Evolutionary conservation across 2,113 vertebrate genomes (phyloP), one percentile per base, ranked within the genome.

Genomic region (Halichoerus grypus): DNA sequence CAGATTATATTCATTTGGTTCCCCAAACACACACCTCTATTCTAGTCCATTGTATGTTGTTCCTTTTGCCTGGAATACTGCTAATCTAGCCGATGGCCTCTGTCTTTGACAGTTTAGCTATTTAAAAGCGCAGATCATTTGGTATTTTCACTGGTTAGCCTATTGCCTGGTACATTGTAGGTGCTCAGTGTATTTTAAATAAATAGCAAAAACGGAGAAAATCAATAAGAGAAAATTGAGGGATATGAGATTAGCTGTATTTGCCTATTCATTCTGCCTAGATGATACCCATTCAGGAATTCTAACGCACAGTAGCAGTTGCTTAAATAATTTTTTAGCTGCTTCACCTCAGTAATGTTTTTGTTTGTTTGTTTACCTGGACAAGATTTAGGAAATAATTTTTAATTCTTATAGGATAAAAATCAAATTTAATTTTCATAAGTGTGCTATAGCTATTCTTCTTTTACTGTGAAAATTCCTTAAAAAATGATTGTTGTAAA

Each of bases 401-500:
- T 98, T 97, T 94, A 94, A 95, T 98, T 94, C 72, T 97, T 95
- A 93, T 63, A 95, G 91, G 55, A 98, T 0, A 42, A 39, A 94
- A 84, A 31, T 79, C 3, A 49, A 91, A 97, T 97, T 98, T 93
- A 96, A 42, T 26, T 84, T 95, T 98, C 93, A 95, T 97, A 96
- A 97, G 96, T 97, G 91, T 97, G 74, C 97, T 96, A 24, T 72
- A 93, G 92, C 89, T 97, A 1, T 63, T 46, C 9, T 0, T 88
- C 85, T 93, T 91, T 86, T 74, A 84, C 90, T 55, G 4, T 95
- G 96, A 97, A 93, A 96, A 97, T 98, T 96, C 77, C 90, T 84
- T 95, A 95, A 94, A 98, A 98, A 98, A 97, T 90, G 92, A 97
- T 28, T 94, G 91, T 95, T 98, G 63, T 97, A 98, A 99, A 98